Evolutionary conservation across 2,888 invertebrate species (phyloP).

Genomic region (Odontomyia ornata): DNA sequence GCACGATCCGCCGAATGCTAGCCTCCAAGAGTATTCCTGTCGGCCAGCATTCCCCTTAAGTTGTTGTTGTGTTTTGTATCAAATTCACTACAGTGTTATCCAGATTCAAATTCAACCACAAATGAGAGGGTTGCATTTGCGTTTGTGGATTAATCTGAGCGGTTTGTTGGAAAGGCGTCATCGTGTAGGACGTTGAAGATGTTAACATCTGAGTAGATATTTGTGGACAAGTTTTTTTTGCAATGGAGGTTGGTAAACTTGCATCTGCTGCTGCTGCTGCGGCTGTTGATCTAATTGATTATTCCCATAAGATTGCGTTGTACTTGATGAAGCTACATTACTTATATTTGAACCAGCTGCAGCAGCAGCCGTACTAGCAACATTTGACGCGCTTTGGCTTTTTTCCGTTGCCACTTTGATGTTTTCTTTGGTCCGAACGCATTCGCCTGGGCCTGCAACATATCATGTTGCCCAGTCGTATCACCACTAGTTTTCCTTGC

Average conservation of each 20-base stretch:
- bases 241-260: constrained; percentile 60
- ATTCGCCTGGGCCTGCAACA: constrained; percentile 12
- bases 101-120: constrained; percentile 38
- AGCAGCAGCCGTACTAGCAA: background rate
- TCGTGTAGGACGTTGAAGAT: background rate
- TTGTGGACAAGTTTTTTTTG: constrained; percentile 62
- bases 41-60: too few relatives aligned
- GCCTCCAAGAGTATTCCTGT: too few relatives aligned
- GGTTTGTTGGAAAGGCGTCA: constrained; percentile 1
- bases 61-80: constrained; percentile 58
- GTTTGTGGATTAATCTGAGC: constrained; percentile 24
- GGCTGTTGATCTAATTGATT: too few relatives aligned
- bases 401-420: constrained; percentile 16
- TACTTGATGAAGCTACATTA: constrained; percentile 11
- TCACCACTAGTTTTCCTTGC: background rate
- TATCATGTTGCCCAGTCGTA: background rate
- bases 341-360: constrained; percentile 38
- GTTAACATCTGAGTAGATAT: constrained; percentile 61
- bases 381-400: background rate
- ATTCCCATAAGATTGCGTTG: constrained; percentile 49
- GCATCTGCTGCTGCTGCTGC: too few relatives aligned
- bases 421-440: too few relatives aligned
- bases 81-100: constrained; percentile 46
- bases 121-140: constrained; percentile 36
- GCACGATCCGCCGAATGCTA: too few relatives aligned